Percentiles rank a stretch among this genome's conserved stretches.
Evolutionary conservation across 92 coral and sea anemone species (phyloP).

Genomic region (Hydrozoanthus gracilis): DNA sequence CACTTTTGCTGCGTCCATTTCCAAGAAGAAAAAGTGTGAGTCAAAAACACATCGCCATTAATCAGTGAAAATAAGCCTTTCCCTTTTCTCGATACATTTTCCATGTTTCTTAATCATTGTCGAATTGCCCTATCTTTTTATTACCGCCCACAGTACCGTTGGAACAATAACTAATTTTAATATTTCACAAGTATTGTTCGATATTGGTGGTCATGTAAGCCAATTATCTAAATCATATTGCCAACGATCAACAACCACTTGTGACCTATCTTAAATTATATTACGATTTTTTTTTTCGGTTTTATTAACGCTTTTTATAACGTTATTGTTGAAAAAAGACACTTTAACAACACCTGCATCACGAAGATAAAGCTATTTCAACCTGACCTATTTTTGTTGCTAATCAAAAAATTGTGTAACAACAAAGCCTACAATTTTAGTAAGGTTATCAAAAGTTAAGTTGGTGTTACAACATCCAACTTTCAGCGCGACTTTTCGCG

Average conservation of each 20-base stretch:
- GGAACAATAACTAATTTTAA: background rate
- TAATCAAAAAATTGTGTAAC: background rate
- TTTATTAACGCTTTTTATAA: background rate
- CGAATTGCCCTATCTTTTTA: background rate
- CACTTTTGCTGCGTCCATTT: background rate
- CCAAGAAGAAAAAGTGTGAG: conserved; percentile 24
- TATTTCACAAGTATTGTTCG: background rate
- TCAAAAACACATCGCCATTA: conserved; percentile 24
- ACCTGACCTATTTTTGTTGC: background rate
- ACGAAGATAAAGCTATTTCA: background rate
- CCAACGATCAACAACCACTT: background rate
- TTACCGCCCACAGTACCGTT: background rate
- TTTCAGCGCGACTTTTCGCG: background rate
- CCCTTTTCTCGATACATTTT: background rate
- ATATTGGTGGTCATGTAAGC: background rate
- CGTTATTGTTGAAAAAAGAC: background rate
- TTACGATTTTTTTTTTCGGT: background rate
- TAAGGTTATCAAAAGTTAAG: background rate
- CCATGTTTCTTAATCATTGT: background rate
- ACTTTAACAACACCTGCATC: background rate
- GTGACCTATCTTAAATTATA: background rate
- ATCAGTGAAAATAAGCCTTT: background rate
- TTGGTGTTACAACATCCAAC: background rate
- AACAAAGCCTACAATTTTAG: background rate
- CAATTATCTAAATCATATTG: background rate